Base-by-base conservation (phyloP, 2,113 vertebrate genomes). In the Trinectes maculatus region DNA sequence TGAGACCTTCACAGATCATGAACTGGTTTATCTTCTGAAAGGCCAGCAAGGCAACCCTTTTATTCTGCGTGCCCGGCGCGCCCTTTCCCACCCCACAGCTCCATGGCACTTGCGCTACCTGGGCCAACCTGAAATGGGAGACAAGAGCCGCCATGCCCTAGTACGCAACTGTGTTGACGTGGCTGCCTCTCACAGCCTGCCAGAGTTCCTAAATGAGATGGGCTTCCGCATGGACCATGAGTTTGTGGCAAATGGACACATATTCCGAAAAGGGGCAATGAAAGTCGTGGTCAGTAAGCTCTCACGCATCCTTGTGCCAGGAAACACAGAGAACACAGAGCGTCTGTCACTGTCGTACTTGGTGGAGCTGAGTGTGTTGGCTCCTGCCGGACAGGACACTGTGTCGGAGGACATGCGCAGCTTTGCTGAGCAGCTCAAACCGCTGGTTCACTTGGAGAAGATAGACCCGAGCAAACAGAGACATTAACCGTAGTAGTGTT, bases 151-250 rank as follows among this genome's bases (percentile, higher is more conserved):
- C 1, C 93, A 98, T 0, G 94, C 98, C 0, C 80, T 99, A 61
- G 97, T 98, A 10, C 94, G 97, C 18, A 98, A 97, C 88, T 99
- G 96, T 0, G 96, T 99, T 5, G 98, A 99, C 47, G 96, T 99
- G 25, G 93, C 95, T 0, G 95, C 96, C 0, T 98, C 97, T 0
- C 97, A 99, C 76, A 96, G 94, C 87, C 89, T 99, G 68, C 96
- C 94, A 0, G 96, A 99, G 33, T 98, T 99, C 57, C 91, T 99
- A 28, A 93, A 95, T 56, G 97, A 99, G 85, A 99, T 99, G 97
- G 98, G 97, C 13, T 99, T 99, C 88, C 95, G 96, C 63, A 96
- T 98, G 96, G 98, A 99, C 91, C 96, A 99, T 1, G 98, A 99
- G 81, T 99, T 98, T 59, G 94, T 98, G 9, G 94, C 96, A 62